These are phyloP conservation scores for Seira musarum DNA, from an alignment of 2,888 invertebrate species.

Conservation along the genomic window DNA sequence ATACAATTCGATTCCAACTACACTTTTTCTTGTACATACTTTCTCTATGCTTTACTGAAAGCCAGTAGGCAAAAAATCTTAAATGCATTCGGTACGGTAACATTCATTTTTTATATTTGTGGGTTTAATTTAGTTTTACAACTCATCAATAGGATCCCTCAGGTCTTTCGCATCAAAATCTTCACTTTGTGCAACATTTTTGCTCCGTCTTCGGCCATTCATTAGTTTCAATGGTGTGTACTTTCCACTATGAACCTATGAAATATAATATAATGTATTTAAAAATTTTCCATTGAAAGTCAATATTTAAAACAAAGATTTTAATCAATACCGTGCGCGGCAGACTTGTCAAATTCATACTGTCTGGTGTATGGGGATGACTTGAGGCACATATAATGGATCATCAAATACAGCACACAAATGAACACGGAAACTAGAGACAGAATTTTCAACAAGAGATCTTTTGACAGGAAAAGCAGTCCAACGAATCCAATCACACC, in stretches of 20 bases:
- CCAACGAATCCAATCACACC: constrained; percentile 63
- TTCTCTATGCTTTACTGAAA: constrained; percentile 32
- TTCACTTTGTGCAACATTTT: constrained; percentile 57
- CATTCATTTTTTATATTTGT: neutral
- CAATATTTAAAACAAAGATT: constrained; percentile 17
- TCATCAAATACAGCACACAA: constrained; percentile 63
- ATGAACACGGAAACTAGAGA: constrained; percentile 62
- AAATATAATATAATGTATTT: neutral
- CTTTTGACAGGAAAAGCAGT: constrained; percentile 60
- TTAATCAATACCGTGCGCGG: constrained; percentile 53
- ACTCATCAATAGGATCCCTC: constrained; percentile 47
- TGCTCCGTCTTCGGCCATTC: constrained; percentile 55
- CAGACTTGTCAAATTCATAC: constrained; percentile 61
- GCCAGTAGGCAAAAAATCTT: constrained; percentile 16
- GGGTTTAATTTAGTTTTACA: constrained; percentile 18
- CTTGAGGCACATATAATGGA: constrained; percentile 66
- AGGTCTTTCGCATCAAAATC: constrained; percentile 60
- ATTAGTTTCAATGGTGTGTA: constrained; percentile 68
- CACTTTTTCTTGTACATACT: neutral
- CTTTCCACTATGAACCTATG: constrained; percentile 64
- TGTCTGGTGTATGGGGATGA: constrained; percentile 63
- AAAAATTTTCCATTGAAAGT: constrained; percentile 3
- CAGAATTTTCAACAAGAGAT: constrained; percentile 63
- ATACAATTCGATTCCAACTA: too few relatives aligned
- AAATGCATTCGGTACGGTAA: constrained; percentile 18